Base-by-base conservation (phyloP, 2,797 vertebrate species). In the Hydrocynus forskahlii region DNA sequence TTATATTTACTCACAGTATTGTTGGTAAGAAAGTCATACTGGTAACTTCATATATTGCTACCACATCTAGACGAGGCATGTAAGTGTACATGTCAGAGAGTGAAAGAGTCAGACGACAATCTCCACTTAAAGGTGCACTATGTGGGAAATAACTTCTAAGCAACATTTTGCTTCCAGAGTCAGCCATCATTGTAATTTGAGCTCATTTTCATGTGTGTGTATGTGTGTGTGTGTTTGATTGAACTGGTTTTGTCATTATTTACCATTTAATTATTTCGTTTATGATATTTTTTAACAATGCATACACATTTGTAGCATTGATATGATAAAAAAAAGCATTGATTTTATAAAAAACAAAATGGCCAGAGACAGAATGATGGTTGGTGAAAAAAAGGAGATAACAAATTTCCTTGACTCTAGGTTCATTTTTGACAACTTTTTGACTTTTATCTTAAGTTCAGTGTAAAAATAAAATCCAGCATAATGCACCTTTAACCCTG, bases 71-170 rank as follows among this genome's bases (percentile, higher is more conserved):
- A 84, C 63, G 68, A 71, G 81, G 70, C 83, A 67, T 80, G 79
- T 83, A 21, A 76, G 48, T 40, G 43, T 64, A 85, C 82, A 80
- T 80, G 73, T 76, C 68, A 57, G 72, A 73, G 48, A 25, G 54
- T 68, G 78, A 82, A 77, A 77, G 59, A 68, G 57, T 80, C 54
- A 79, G 62, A 52, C 64, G 86, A 87, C 86, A 87, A 87, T 87
- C 86, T 85, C 66, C 80, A 75, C 70, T 82, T 82, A 87, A 85
- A 83, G 81, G 81, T 83, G 81, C 77, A 83, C 35, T 83, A 83
- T 83, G 81, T 79, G 50, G 77, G 40, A 55, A 23, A 17, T 63
- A 62, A 21, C 48, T 60, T 72, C 13, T 50, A 23, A 71, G 57
- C 43, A 62, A 1, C n/a, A 17, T 68, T 23, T 64, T 45, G 50